Evolutionary conservation across 2,888 invertebrate species (phyloP).

Genomic region (Oscheius sp.): DNA sequence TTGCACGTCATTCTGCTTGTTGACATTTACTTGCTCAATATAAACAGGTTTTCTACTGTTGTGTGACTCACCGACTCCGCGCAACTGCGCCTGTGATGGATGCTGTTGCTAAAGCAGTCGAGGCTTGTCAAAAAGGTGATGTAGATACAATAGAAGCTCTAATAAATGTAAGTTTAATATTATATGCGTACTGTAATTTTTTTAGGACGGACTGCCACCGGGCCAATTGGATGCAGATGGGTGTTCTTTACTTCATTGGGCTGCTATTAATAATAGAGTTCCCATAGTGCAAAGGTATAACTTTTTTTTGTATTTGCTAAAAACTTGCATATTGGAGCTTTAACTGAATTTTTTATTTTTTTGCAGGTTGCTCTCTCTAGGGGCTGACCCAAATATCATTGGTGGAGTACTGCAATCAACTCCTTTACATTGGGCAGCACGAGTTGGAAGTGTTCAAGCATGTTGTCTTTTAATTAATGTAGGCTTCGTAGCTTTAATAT

Average conservation of each 20-base stretch:
- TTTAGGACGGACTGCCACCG: constrained; percentile 20
- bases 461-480: constrained; percentile 83
- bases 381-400: constrained; percentile 88
- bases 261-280: constrained; percentile 92
- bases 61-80: not conserved
- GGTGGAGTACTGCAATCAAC: constrained; percentile 96
- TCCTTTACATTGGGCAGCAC: constrained; percentile 94
- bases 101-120: constrained; percentile 35
- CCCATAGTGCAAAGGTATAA: constrained; percentile 45
- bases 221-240: constrained; percentile 80
- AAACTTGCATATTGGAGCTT: not conserved
- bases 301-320: not conserved
- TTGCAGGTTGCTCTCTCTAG: constrained; percentile 77
- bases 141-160: constrained; percentile 40
- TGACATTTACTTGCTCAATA: constrained; percentile 1
- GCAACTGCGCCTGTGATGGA: constrained; percentile 25
- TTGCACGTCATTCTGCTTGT: not conserved
- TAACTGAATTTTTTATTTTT: not conserved
- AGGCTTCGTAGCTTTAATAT: constrained; percentile 74
- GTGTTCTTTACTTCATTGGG: constrained; percentile 97
- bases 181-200: not conserved
- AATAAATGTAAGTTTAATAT: constrained; percentile 16
- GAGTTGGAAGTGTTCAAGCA: constrained; percentile 87
- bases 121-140: constrained; percentile 56
- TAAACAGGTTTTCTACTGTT: not conserved